Percentiles rank a stretch among this genome's conserved stretches.
Evolutionary conservation across 2,113 vertebrate genomes (phyloP).

Genomic region (Pterophyllum scalare): DNA sequence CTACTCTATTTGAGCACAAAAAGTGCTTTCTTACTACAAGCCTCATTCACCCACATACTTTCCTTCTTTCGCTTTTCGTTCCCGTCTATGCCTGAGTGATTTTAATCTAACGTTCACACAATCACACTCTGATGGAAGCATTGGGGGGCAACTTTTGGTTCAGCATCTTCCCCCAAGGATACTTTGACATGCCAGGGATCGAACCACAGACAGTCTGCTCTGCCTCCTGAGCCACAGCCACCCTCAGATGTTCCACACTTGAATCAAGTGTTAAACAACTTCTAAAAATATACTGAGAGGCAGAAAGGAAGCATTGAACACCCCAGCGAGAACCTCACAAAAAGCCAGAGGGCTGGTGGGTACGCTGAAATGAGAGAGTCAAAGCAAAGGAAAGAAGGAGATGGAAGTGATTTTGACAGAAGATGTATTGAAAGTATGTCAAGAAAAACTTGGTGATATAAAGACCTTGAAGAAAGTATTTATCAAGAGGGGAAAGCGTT

Average conservation of each 20-base stretch:
- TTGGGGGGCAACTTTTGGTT: neutral
- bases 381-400: conserved; percentile 23
- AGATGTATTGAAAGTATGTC: neutral
- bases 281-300: conserved; percentile 6
- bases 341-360: conserved; percentile 27
- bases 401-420: conserved; percentile 27
- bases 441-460: neutral
- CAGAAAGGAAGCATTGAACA: conserved; percentile 8
- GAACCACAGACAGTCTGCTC: neutral
- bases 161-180: neutral
- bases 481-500: conserved; percentile 4
- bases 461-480: conserved; percentile 42
- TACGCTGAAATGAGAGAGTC: conserved; percentile 19
- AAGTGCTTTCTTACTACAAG: neutral
- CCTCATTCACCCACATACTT: neutral
- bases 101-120: neutral
- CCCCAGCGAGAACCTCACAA: conserved; percentile 11
- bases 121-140: neutral
- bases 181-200: neutral
- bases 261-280: neutral
- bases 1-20: neutral
- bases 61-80: neutral
- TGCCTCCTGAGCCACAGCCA: neutral
- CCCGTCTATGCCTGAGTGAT: neutral
- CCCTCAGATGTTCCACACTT: neutral